Percentiles rank a stretch among this genome's conserved stretches.
Evolutionary conservation across 2,888 invertebrate genomes (phyloP).

Genomic region (Nomada goodeniana): DNA sequence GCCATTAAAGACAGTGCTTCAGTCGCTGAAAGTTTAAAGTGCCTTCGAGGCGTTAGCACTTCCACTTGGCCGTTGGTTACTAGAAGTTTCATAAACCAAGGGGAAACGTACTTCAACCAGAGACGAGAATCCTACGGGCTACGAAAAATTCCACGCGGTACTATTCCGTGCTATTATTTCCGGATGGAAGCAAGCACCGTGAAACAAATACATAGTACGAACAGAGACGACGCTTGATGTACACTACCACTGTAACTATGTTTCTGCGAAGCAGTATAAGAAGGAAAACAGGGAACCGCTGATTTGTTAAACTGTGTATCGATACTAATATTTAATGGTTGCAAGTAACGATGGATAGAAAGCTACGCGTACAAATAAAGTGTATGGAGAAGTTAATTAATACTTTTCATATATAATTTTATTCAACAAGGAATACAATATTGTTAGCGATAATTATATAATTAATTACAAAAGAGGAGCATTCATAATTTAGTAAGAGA

Average conservation of each 20-base stretch:
- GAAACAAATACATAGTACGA: constrained; percentile 9
- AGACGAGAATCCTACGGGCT: constrained; percentile 42
- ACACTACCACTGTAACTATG: neutral
- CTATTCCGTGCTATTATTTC: constrained; percentile 33
- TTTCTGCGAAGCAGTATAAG: neutral
- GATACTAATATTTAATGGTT: too few relatives aligned
- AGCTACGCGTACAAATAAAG: too few relatives aligned
- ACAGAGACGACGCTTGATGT: neutral
- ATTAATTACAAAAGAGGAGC: too few relatives aligned
- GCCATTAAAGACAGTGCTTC: constrained; percentile 55
- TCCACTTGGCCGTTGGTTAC: constrained; percentile 57
- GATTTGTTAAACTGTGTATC: too few relatives aligned
- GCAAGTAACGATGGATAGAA: too few relatives aligned
- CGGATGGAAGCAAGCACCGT: neutral
- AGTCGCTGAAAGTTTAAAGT: constrained; percentile 68
- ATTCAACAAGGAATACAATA: too few relatives aligned
- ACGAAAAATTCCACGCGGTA: constrained; percentile 34
- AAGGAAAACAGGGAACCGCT: too few relatives aligned
- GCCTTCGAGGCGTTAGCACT: constrained; percentile 65
- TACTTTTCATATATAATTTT: too few relatives aligned
- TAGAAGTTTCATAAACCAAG: constrained; percentile 66
- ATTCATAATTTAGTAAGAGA: too few relatives aligned
- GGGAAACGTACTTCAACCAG: constrained; percentile 47
- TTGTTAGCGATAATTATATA: too few relatives aligned
- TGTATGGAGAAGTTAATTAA: too few relatives aligned